These are phyloP conservation scores for Siniperca scherzeri DNA, from an alignment of 2,797 vertebrate species.

Conservation along the genomic window DNA sequence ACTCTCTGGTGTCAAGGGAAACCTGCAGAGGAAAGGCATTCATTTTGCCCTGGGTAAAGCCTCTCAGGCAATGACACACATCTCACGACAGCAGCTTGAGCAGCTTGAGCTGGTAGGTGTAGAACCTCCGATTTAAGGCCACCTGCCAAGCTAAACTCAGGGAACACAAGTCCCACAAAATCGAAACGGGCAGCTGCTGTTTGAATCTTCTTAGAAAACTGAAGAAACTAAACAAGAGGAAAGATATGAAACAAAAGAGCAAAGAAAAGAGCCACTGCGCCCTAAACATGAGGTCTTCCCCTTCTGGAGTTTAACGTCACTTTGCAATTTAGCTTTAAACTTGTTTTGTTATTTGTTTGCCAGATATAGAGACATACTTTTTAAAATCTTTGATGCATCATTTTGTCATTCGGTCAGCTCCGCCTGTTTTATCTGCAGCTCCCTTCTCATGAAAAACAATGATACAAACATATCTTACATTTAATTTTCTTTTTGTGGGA, in stretches of 20 bases:
- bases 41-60: not conserved
- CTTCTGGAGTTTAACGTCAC: not conserved
- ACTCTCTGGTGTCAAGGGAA: not conserved
- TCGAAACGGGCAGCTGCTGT: not conserved
- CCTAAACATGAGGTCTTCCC: not conserved
- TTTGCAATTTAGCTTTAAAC: not conserved
- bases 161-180: too few relatives aligned
- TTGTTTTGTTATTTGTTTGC: not conserved
- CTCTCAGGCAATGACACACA: constrained; percentile 11
- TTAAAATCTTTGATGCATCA: not conserved
- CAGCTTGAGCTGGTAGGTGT: not conserved
- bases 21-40: not conserved
- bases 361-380: not conserved
- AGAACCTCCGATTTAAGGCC: too few relatives aligned
- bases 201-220: not conserved
- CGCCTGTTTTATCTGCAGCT: not conserved
- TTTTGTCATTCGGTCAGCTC: not conserved
- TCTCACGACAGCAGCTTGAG: too few relatives aligned
- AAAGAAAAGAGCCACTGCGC: not conserved
- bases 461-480: not conserved
- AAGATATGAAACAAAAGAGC: not conserved
- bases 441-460: not conserved
- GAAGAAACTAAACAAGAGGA: not conserved
- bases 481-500: not conserved
- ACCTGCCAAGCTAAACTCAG: not conserved